These are phyloP conservation scores for Cyanoderma ruficeps DNA, from an alignment of 2,113 vertebrate genomes.

Conservation along the genomic window DNA sequence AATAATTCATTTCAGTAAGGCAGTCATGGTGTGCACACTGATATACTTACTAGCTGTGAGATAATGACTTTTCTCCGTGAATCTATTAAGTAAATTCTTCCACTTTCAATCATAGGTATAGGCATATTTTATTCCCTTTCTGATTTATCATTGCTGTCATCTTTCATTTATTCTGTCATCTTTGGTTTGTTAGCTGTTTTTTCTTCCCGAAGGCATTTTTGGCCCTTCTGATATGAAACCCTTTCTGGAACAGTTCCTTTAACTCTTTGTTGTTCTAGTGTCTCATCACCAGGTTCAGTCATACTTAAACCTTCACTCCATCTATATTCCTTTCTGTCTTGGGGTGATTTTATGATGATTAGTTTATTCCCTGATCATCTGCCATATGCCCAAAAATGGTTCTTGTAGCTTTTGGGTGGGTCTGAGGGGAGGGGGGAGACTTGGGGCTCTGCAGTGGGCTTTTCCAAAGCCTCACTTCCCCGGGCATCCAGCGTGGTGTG, in stretches of 20 bases:
- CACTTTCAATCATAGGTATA: neutral
- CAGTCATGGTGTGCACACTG: neutral
- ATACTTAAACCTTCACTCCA: neutral
- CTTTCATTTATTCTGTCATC: neutral
- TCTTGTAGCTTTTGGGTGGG: neutral
- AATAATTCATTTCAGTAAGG: neutral
- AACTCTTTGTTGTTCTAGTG: neutral
- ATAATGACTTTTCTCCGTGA: neutral
- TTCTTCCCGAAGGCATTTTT: neutral
- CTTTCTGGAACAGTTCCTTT: neutral
- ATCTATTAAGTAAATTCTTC: neutral
- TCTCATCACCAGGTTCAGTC: neutral
- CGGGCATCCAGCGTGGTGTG: accelerated
- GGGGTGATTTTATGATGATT: neutral
- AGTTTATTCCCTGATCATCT: neutral
- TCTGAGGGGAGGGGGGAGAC: accelerated
- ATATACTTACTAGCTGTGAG: neutral
- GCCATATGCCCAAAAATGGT: neutral
- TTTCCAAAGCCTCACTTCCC: neutral
- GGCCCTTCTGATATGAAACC: neutral
- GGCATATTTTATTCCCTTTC: neutral
- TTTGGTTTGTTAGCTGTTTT: neutral
- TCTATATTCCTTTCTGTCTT: neutral
- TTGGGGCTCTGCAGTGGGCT: neutral
- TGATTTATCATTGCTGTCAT: neutral